These are phyloP conservation scores for Scopus umbretta DNA, from an alignment of 2,113 vertebrate species.

Conservation along the genomic window DNA sequence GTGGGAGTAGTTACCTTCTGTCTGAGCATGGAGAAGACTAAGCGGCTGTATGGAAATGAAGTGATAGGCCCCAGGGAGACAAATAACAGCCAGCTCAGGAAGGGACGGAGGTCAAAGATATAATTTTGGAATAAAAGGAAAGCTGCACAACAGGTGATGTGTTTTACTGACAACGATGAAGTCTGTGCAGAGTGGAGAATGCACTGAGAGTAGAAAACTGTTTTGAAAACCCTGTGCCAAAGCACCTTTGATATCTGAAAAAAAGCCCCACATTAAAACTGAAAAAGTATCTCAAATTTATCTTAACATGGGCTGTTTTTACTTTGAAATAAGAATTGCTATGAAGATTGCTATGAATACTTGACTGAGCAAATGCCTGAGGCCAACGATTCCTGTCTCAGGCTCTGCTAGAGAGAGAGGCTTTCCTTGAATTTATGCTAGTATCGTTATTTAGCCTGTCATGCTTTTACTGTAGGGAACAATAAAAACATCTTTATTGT, in stretches of 20 bases:
- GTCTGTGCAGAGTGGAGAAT: neutral
- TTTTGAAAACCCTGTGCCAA: neutral
- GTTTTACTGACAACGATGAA: neutral
- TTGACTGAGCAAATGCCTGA: neutral
- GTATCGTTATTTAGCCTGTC: slow-evolving; percentile 23
- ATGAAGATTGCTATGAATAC: neutral
- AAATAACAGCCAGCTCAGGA: neutral
- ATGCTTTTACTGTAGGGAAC: slow-evolving; percentile 31
- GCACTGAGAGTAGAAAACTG: neutral
- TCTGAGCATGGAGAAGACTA: neutral
- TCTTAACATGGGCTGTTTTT: neutral
- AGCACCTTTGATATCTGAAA: neutral
- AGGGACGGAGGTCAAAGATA: neutral
- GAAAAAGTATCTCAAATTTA: neutral
- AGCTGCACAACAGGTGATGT: neutral
- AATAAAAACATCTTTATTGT: slow-evolving; percentile 37
- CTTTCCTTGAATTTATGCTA: slow-evolving; percentile 14
- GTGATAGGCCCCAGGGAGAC: neutral
- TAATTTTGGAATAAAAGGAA: neutral
- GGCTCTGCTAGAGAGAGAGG: neutral
- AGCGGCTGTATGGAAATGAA: neutral
- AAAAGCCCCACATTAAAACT: neutral
- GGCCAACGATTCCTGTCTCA: neutral
- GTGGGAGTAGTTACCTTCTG: neutral
- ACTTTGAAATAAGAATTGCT: slow-evolving; percentile 3